These are phyloP conservation scores for Zosterops pallidus DNA, from an alignment of 2,113 vertebrate genomes.

Conservation along the genomic window DNA sequence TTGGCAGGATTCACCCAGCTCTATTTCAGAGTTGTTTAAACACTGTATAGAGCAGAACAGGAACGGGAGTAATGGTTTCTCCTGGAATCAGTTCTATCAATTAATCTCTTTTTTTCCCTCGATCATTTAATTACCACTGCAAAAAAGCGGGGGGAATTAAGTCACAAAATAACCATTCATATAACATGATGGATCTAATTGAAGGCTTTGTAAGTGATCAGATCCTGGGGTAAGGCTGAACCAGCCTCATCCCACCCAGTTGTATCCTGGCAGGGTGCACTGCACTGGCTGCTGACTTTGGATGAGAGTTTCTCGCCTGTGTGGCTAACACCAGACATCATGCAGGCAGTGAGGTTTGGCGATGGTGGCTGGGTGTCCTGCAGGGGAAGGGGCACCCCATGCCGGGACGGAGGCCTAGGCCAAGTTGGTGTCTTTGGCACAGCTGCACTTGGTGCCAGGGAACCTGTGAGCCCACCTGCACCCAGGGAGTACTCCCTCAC, in stretches of 20 bases:
- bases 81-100: constrained; percentile 63
- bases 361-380: rapidly evolving
- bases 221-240: constrained; percentile 20
- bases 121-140: constrained; percentile 51
- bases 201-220: not conserved
- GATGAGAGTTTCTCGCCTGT: not conserved
- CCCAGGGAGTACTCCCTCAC: not conserved
- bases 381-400: not conserved
- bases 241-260: not conserved
- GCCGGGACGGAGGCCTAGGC: rapidly evolving
- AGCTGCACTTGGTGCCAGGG: rapidly evolving
- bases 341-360: rapidly evolving
- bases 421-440: not conserved
- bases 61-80: constrained; percentile 19
- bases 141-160: constrained; percentile 57
- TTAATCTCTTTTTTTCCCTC: constrained; percentile 29
- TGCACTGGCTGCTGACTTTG: not conserved
- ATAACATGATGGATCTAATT: constrained; percentile 54
- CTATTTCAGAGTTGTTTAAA: constrained; percentile 52
- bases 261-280: not conserved
- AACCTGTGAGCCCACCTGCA: not conserved
- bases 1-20: constrained; percentile 54
- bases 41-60: not conserved
- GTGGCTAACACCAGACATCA: not conserved
- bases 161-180: constrained; percentile 53